Conservation (phyloP, 2,113 vertebrate species). For the Aegotheles bennettii region DNA sequence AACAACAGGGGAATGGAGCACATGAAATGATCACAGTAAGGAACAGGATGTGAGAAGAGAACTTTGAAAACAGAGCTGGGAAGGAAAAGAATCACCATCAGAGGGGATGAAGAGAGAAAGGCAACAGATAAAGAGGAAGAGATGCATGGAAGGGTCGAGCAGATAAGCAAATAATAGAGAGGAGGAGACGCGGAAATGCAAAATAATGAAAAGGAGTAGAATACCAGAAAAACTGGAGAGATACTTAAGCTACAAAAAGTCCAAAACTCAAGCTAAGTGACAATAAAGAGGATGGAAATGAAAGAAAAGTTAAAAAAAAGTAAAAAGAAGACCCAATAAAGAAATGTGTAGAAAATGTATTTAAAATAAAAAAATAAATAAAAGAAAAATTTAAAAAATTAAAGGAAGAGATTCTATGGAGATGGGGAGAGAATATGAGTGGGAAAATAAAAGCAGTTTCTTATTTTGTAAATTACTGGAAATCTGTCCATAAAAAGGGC, state of each 20-base stretch:
- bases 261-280: not conserved
- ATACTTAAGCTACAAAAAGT: not conserved
- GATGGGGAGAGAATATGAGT: not conserved
- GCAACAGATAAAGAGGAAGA: not conserved
- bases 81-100: not conserved
- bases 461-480: not conserved
- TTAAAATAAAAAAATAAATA: not conserved
- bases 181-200: not conserved
- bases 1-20: not conserved
- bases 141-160: not conserved
- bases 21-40: not conserved
- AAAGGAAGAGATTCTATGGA: not conserved
- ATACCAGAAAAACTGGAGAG: not conserved
- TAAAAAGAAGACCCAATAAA: not conserved
- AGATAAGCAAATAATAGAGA: not conserved
- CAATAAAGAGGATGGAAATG: not conserved
- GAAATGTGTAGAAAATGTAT: not conserved
- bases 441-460: not conserved
- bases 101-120: not conserved
- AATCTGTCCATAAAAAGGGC: not conserved
- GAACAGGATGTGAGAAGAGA: not conserved
- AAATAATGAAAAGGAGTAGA: not conserved
- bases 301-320: not conserved
- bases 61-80: not conserved
- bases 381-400: not conserved